Conservation (phyloP, 2,113 vertebrate species). For the Ginglymostoma cirratum region DNA sequence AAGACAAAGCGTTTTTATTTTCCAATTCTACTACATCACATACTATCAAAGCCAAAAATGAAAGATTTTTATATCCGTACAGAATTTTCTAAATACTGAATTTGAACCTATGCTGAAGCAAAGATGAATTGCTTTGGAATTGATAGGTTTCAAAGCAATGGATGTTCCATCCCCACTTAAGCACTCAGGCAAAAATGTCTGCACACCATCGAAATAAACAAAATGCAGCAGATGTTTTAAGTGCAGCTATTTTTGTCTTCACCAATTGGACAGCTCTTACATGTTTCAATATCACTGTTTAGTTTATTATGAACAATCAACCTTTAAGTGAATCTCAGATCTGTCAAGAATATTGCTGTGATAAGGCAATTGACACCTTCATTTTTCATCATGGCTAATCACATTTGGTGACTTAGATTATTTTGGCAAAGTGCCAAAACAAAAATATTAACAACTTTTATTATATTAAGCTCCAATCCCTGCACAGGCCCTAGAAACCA, state of each 20-base stretch:
- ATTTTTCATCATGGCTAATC: not conserved
- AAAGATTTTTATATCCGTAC: not conserved
- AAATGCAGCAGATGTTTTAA: not conserved
- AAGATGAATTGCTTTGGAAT: not conserved
- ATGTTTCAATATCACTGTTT: not conserved
- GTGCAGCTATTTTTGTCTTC: not conserved
- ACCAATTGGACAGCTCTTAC: not conserved
- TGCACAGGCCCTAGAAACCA: not conserved
- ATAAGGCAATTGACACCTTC: not conserved
- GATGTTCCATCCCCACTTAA: not conserved
- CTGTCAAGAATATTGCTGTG: not conserved
- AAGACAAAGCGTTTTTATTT: not conserved
- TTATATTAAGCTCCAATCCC: not conserved
- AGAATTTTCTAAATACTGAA: slow-evolving; percentile 14
- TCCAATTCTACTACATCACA: not conserved
- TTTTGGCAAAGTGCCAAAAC: not conserved
- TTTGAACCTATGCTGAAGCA: not conserved
- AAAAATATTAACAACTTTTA: slow-evolving; percentile 19
- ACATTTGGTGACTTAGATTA: not conserved
- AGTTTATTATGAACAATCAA: not conserved
- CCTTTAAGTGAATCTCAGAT: not conserved
- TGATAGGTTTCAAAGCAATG: not conserved
- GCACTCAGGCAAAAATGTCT: slow-evolving; percentile 18
- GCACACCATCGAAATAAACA: slow-evolving; percentile 3
- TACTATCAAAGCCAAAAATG: not conserved